Evolutionary conservation across 2,113 vertebrate species (phyloP).

Genomic region (Chaetodon trifascialis): DNA sequence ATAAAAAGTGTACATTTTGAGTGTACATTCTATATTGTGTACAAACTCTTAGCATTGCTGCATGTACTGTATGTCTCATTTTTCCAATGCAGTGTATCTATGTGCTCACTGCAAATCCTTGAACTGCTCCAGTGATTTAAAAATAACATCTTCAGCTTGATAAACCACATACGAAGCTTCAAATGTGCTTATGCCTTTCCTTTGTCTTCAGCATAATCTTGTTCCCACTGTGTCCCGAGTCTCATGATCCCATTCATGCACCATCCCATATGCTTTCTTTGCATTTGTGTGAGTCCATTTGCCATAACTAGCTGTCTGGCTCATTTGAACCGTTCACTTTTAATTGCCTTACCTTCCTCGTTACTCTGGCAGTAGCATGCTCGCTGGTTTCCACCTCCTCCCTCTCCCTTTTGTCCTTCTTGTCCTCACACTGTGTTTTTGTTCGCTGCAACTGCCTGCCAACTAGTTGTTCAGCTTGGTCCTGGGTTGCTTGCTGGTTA

Average conservation of each 20-base stretch:
- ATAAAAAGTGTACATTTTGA: background rate
- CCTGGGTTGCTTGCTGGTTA: constrained; percentile 47
- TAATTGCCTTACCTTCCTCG: constrained; percentile 60
- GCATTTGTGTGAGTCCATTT: constrained; percentile 58
- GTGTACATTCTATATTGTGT: background rate
- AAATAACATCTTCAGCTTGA: background rate
- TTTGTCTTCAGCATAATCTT: background rate
- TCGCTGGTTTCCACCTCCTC: constrained; percentile 36
- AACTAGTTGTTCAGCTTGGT: constrained; percentile 39
- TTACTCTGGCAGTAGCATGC: constrained; percentile 42
- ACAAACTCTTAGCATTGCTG: background rate
- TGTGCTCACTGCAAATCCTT: background rate
- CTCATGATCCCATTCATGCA: constrained; percentile 21
- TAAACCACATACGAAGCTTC: background rate
- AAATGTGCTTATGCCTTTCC: background rate
- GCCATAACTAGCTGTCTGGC: constrained; percentile 48
- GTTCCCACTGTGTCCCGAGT: background rate
- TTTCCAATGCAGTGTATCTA: background rate
- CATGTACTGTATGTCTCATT: background rate
- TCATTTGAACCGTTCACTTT: constrained; percentile 59
- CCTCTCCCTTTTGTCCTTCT: constrained; percentile 32
- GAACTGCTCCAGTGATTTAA: constrained; percentile 14
- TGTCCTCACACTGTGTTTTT: constrained; percentile 35
- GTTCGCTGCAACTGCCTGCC: constrained; percentile 41
- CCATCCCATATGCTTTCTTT: constrained; percentile 46